Evolutionary conservation across 2,888 invertebrate species (phyloP).

Genomic region (Blastobasis lacticolella): DNA sequence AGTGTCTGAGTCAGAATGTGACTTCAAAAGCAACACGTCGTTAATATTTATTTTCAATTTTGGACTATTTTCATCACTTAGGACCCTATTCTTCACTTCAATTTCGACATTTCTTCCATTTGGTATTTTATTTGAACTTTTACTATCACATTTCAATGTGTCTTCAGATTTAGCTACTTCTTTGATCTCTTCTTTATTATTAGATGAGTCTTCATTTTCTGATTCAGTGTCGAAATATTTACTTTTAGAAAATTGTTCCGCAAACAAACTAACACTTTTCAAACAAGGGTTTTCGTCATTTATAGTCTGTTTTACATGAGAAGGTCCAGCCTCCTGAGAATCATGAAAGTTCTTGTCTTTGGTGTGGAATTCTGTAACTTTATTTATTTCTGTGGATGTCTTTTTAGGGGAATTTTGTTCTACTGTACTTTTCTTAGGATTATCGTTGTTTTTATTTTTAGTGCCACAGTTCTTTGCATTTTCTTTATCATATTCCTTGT

Average conservation of each 20-base stretch:
- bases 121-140: background rate
- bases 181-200: conserved; percentile 5
- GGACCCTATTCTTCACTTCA: too few species aligned
- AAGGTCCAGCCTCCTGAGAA: conserved; percentile 9
- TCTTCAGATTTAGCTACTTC: background rate
- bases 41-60: conserved; percentile 3
- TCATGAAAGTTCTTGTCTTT: conserved; percentile 6
- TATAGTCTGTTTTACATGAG: background rate
- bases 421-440: background rate
- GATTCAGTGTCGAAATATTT: conserved; percentile 36
- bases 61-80: too few species aligned
- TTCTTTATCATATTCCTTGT: background rate
- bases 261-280: conserved; percentile 49
- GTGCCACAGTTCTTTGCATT: background rate
- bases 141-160: conserved; percentile 1
- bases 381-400: too few species aligned
- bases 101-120: too few species aligned
- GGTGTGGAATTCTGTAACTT: too few species aligned
- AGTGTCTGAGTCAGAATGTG: conserved; percentile 36
- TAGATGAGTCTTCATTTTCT: conserved; percentile 22
- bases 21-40: conserved; percentile 31
- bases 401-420: too few species aligned
- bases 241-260: conserved; percentile 35
- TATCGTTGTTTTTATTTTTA: background rate
- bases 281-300: conserved; percentile 39